Conservation (phyloP, 1,140 invertebrate genomes). For the Achatina immaculata region DNA sequence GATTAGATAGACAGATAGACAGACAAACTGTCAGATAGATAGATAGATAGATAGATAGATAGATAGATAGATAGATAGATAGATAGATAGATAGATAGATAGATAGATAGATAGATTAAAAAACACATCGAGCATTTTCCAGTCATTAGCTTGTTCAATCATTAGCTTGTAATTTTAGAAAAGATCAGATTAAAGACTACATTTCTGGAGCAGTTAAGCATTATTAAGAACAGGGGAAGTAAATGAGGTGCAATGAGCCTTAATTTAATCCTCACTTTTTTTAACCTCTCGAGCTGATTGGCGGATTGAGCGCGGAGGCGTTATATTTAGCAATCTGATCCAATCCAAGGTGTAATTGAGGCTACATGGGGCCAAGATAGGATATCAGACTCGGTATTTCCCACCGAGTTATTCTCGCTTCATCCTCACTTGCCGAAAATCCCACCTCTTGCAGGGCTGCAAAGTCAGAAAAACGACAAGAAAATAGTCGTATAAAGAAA, state of each 20-base stretch:
- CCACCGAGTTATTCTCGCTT: too few relatives aligned
- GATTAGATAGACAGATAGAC: too few relatives aligned
- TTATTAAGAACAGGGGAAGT: too few relatives aligned
- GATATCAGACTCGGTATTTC: too few relatives aligned
- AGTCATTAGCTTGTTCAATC: too few relatives aligned
- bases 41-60: not conserved
- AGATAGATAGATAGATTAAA: conserved; percentile 4
- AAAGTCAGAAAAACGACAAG: too few relatives aligned
- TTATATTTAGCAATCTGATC: not conserved
- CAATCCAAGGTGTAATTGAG: not conserved
- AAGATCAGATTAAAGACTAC: not conserved
- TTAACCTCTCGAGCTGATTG: not conserved
- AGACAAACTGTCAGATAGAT: not conserved
- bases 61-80: not conserved
- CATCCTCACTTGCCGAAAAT: too few relatives aligned
- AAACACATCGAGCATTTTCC: not conserved
- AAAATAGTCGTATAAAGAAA: too few relatives aligned
- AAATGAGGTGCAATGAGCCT: not conserved
- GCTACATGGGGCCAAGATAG: not conserved
- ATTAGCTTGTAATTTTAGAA: too few relatives aligned
- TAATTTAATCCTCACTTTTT: too few relatives aligned
- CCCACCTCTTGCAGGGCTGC: too few relatives aligned
- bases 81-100: conserved; percentile 20
- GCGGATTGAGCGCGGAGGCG: not conserved
- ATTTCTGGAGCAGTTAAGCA: too few relatives aligned